Conservation (phyloP, 2,888 invertebrate genomes). For the Hofmannophila pseudospretella region DNA sequence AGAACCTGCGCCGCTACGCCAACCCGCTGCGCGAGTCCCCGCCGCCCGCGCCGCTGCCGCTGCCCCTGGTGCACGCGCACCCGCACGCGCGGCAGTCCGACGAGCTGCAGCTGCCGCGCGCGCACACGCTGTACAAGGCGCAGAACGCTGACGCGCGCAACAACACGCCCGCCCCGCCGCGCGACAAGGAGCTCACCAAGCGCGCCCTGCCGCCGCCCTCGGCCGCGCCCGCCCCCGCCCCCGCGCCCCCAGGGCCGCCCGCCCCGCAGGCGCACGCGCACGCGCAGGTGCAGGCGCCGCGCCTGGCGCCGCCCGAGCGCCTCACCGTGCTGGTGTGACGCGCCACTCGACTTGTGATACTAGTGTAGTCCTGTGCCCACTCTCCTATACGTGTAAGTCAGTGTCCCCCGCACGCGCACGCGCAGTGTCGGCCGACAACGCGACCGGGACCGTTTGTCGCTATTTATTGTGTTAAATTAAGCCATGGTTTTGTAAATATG, state of each 20-base stretch:
- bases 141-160: slow-evolving; percentile 91
- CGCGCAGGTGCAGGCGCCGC: slow-evolving; percentile 9
- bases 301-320: neutral
- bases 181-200: slow-evolving; percentile 87
- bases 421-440: slow-evolving; percentile 4
- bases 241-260: slow-evolving; percentile 2
- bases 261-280: slow-evolving; percentile 8
- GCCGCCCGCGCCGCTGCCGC: slow-evolving; percentile 44
- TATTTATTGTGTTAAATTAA: slow-evolving; percentile 52
- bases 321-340: neutral
- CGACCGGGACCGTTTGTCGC: slow-evolving; percentile 4
- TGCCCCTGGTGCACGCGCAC: neutral
- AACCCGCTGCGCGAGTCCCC: slow-evolving; percentile 85
- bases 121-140: slow-evolving; percentile 87
- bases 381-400: slow-evolving; percentile 14
- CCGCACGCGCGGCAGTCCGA: slow-evolving; percentile 53
- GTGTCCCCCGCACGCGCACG: slow-evolving; percentile 16
- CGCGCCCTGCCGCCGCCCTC: slow-evolving; percentile 76
- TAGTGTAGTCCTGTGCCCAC: slow-evolving; percentile 25
- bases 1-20: slow-evolving; percentile 89
- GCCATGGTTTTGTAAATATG: slow-evolving; percentile 56
- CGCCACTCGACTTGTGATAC: slow-evolving; percentile 28
- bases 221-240: slow-evolving; percentile 55
- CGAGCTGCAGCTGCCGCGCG: slow-evolving; percentile 68
- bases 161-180: slow-evolving; percentile 82